These are phyloP conservation scores for Sinhomidia bicolor DNA, from an alignment of 2,888 invertebrate genomes.

Conservation along the genomic window DNA sequence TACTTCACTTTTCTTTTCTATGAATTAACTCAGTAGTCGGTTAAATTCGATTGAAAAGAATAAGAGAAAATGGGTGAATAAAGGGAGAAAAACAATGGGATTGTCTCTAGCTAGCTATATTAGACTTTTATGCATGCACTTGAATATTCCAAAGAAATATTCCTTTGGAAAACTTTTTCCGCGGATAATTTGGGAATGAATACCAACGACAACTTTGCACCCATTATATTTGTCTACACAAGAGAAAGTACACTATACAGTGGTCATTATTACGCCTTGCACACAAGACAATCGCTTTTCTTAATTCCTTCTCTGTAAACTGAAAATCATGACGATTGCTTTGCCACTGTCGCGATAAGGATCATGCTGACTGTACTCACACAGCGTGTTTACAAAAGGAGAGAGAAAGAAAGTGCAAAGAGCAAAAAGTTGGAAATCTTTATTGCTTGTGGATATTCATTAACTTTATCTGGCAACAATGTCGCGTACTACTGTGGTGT, in stretches of 20 bases:
- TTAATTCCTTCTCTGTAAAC: slow-evolving; percentile 20
- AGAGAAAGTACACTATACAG: neutral
- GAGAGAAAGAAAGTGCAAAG: slow-evolving; percentile 26
- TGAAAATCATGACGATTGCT: neutral
- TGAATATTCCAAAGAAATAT: neutral
- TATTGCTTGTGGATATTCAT: slow-evolving; percentile 55
- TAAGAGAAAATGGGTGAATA: slow-evolving; percentile 23
- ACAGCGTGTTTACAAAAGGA: neutral
- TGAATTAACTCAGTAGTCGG: neutral
- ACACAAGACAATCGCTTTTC: slow-evolving; percentile 29
- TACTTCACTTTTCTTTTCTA: neutral
- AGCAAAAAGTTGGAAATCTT: slow-evolving; percentile 41
- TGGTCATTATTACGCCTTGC: slow-evolving; percentile 29
- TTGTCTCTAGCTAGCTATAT: too few relatives aligned
- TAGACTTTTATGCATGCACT: too few relatives aligned
- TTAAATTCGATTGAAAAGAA: neutral
- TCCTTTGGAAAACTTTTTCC: neutral
- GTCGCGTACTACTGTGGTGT: neutral
- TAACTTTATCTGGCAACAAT: slow-evolving; percentile 50
- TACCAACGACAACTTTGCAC: neutral
- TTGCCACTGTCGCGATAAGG: slow-evolving; percentile 29
- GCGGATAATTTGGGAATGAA: neutral
- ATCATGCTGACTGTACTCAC: slow-evolving; percentile 43
- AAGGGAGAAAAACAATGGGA: neutral
- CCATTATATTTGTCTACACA: slow-evolving; percentile 5